Evolutionary conservation across 2,113 vertebrate species (phyloP), one percentile per base, ranked within the genome.

Genomic region (Rhynchomys soricoides): DNA sequence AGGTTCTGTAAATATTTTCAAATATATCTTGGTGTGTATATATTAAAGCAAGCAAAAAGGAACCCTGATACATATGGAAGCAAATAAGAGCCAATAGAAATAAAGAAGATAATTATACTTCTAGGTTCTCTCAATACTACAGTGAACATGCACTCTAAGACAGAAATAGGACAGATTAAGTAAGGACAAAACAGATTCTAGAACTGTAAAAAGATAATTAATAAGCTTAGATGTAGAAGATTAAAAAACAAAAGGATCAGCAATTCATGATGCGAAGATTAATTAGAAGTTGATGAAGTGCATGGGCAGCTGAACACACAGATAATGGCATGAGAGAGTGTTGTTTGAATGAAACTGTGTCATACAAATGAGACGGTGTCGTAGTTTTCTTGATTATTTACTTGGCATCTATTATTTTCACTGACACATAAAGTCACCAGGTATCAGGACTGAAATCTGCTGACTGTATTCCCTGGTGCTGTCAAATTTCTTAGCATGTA

Each of bases 11-110:
- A 77, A 52, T 91, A 82, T 59, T 86, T 82, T 66, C 40, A 92
- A 3, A 90, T 52, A 43, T 5, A 82, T 37, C 26, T 59, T 48
- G 93, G 45, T 2, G n/a, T n/a, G n/a, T 13, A 83, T 5, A 68
- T 77, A 75, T 24, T 31, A 48, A 64, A 40, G 48, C 7, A 71
- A 31, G 45, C 17, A 86, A 55, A 4, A 77, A 62, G 71, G 10
- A 11, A 82, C 37, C 7, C 21, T 57, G 82, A 73, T 77, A 43
- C 19, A 74, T 5, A 82, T 15, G 22, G 5, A 73, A 7, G 26
- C 10, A 70, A 89, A 91, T 5, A 77, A 57, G 29, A 59, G n/a
- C 73, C 66, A 94, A 40, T 40, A 94, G 48, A 91, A 94, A 89
- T 24, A 71, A 68, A 37, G 11, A 88, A 89, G 89, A 79, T 43